Conservation (phyloP, 1,140 invertebrate genomes). For the Sitophilus oryzae region DNA sequence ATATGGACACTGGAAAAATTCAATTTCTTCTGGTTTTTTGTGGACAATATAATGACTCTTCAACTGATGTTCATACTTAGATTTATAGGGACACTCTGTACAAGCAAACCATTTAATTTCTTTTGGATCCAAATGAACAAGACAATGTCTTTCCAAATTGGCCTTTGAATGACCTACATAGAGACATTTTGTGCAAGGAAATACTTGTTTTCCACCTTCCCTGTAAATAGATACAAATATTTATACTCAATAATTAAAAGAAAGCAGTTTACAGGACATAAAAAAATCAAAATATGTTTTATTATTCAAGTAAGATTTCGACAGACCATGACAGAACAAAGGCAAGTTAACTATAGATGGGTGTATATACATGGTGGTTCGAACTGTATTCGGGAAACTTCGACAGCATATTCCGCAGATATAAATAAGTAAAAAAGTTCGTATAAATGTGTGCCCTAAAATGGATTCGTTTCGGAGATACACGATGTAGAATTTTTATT, state of each 20-base stretch:
- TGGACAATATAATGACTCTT: constrained; percentile 17
- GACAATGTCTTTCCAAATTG: constrained; percentile 12
- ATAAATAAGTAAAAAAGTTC: too few species aligned
- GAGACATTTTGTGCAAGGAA: constrained; percentile 11
- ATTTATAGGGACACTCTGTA: constrained; percentile 14
- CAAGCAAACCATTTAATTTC: constrained; percentile 18
- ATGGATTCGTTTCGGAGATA: too few species aligned
- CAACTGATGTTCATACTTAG: constrained; percentile 16
- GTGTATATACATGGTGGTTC: too few species aligned
- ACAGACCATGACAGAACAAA: too few species aligned
- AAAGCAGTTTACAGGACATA: background rate
- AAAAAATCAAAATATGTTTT: too few species aligned
- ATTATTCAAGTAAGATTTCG: too few species aligned
- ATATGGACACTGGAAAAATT: constrained; percentile 17
- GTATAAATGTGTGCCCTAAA: too few species aligned
- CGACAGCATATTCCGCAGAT: too few species aligned
- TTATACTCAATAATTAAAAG: background rate
- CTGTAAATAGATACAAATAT: constrained; percentile 4
- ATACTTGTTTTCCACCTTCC: background rate
- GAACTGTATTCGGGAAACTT: too few species aligned
- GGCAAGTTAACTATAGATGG: too few species aligned
- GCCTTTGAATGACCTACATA: constrained; percentile 12
- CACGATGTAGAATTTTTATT: too few species aligned
- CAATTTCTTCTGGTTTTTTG: constrained; percentile 14
- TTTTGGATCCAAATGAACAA: constrained; percentile 11